These are phyloP conservation scores for Perca schrenkii DNA, from an alignment of 2,113 vertebrate species.

Conservation along the genomic window DNA sequence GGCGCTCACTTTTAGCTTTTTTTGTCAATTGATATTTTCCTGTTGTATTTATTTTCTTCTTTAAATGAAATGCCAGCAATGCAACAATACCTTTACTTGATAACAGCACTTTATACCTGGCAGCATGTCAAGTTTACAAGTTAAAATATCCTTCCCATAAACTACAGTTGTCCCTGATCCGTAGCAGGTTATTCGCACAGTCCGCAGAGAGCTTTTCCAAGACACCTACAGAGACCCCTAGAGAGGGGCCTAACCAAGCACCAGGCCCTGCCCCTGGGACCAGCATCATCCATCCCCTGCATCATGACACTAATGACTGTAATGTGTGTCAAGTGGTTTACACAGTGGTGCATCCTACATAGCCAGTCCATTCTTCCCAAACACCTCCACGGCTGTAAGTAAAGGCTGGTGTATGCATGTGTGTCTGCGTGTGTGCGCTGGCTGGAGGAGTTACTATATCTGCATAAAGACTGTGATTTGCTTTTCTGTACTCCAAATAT, in stretches of 20 bases:
- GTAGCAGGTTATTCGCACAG: conserved; percentile 1
- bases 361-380: conserved; percentile 15
- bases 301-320: conserved; percentile 81
- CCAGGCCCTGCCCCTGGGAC: conserved; percentile 48
- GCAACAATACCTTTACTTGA: neutral
- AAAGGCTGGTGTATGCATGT: conserved; percentile 22
- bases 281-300: conserved; percentile 62
- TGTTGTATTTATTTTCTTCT: neutral
- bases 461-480: conserved; percentile 52
- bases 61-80: neutral
- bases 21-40: neutral
- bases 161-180: neutral
- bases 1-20: neutral
- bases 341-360: conserved; percentile 18
- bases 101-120: neutral
- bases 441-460: conserved; percentile 4
- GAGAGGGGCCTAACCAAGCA: conserved; percentile 42
- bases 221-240: conserved; percentile 3
- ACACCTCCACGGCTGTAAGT: conserved; percentile 50
- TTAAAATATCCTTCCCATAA: neutral
- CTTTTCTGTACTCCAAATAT: conserved; percentile 59
- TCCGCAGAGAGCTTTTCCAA: conserved; percentile 16
- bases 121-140: neutral
- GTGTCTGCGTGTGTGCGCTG: neutral
- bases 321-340: conserved; percentile 70